Conservation (phyloP, 2,888 invertebrate species). For the Capitulum mitella region DNA sequence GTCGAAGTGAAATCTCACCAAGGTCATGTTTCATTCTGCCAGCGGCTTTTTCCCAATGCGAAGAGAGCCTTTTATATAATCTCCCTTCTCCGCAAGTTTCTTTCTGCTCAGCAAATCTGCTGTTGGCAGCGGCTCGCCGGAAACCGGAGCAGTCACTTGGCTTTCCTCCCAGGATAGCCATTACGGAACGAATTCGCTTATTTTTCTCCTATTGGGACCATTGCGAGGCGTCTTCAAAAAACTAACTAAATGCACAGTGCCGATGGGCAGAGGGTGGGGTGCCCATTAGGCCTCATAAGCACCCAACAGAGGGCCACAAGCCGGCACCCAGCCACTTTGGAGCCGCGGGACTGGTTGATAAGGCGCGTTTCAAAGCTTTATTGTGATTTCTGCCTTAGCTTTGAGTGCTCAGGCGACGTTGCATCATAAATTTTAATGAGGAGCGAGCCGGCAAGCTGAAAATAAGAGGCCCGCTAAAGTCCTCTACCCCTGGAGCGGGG, state of each 20-base stretch:
- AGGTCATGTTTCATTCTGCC: too few species aligned
- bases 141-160: too few species aligned
- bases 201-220: background rate
- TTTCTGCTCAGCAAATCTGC: too few species aligned
- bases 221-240: background rate
- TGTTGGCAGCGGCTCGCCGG: too few species aligned
- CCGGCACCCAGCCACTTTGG: background rate
- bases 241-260: background rate
- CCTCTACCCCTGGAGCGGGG: too few species aligned
- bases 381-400: conserved; percentile 4
- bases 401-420: background rate
- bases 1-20: too few species aligned
- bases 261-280: background rate
- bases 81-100: too few species aligned
- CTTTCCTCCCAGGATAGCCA: background rate
- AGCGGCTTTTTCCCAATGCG: too few species aligned
- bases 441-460: background rate
- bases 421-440: conserved; percentile 9
- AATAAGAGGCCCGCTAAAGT: too few species aligned
- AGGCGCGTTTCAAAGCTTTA: background rate
- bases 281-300: background rate
- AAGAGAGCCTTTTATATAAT: too few species aligned
- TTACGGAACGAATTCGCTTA: background rate
- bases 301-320: background rate
- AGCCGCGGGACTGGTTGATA: background rate